phyloP scores from a whole-genome alignment of 1,140 invertebrate genomes.

The Triops cancriformis region DNA sequence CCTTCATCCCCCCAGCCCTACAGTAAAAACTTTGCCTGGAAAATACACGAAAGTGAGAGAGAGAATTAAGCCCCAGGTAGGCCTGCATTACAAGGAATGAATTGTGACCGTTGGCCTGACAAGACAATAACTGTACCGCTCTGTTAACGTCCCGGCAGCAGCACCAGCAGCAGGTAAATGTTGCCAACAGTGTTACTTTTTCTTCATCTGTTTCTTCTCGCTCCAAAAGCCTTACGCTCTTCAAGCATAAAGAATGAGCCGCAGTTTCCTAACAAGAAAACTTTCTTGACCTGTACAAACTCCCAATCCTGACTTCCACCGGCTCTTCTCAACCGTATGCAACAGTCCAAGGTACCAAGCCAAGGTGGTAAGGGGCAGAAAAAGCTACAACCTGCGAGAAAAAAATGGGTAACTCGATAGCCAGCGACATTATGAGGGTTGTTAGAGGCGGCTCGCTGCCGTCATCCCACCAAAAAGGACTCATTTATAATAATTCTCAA shows the following conservation, averaged over 20 bases:
- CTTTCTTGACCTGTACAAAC: neutral
- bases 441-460: conserved; percentile 8
- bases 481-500: conserved; percentile 14
- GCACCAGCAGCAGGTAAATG: neutral
- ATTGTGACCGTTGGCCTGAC: conserved; percentile 3
- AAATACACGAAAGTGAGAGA: neutral
- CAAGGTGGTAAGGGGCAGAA: neutral
- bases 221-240: neutral
- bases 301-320: neutral
- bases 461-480: neutral
- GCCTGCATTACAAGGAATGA: conserved; percentile 7
- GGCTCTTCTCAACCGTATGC: no score
- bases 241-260: conserved; percentile 16
- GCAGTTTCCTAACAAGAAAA: neutral
- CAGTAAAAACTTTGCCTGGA: neutral
- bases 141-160: neutral
- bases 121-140: neutral
- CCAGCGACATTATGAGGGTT: conserved; percentile 1
- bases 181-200: conserved; percentile 6
- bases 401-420: conserved; percentile 4
- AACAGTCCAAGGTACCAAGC: no score
- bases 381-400: neutral
- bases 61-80: conserved; percentile 1
- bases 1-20: neutral
- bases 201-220: neutral